A percentile compares a stretch with the other conserved stretches of the same genome.
These are phyloP conservation scores for Rhinella marina DNA, from an alignment of 2,797 vertebrate species.

Conservation along the genomic window DNA sequence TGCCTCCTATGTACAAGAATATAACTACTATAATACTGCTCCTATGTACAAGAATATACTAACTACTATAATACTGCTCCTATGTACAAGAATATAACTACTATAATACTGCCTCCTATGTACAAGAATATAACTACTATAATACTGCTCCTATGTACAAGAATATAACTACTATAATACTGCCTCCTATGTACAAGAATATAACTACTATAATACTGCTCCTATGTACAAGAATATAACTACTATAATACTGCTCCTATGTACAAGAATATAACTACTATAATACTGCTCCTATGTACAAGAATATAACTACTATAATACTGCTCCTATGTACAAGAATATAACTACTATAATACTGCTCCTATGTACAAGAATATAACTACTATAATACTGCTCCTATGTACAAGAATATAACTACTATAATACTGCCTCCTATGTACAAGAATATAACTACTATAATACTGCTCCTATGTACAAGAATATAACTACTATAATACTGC, in stretches of 20 bases:
- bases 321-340: neutral
- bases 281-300: neutral
- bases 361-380: slow-evolving; percentile 5
- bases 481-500: no score
- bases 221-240: neutral
- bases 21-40: no score
- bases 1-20: no score
- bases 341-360: slow-evolving; percentile 5
- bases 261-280: slow-evolving; percentile 9
- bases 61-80: no score
- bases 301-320: neutral
- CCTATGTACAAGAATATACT: no score
- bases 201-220: neutral
- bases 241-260: slow-evolving; percentile 1
- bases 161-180: no score
- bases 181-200: neutral
- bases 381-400: neutral
- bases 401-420: neutral
- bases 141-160: no score
- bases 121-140: no score
- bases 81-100: no score
- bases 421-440: neutral
- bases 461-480: no score
- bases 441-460: neutral
- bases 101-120: no score